phyloP scores from a whole-genome alignment of 2,113 vertebrate genomes.

The Syrmaticus mikado region DNA sequence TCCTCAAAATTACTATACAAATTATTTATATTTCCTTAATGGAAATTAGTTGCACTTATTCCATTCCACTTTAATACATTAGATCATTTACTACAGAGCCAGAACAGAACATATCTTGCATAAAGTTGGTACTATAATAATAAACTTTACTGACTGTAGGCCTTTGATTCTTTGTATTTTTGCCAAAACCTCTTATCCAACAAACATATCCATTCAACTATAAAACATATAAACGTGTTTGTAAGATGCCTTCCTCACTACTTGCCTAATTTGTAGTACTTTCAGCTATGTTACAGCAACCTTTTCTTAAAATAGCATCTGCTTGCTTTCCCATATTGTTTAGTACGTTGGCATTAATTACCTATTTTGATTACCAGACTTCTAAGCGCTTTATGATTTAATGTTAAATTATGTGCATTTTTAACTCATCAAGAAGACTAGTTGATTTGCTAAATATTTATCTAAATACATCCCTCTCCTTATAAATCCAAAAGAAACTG shows the following conservation, averaged over 20 bases:
- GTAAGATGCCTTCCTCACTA: neutral
- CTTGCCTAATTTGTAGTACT: neutral
- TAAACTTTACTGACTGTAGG: neutral
- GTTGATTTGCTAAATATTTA: neutral
- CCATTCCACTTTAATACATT: neutral
- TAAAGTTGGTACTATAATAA: neutral
- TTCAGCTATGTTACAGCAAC: neutral
- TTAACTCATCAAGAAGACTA: neutral
- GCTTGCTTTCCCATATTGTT: neutral
- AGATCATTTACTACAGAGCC: neutral
- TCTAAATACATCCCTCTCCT: neutral
- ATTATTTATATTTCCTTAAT: neutral
- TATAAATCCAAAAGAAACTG: neutral
- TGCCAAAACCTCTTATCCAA: neutral
- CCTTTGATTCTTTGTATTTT: neutral
- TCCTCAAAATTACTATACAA: neutral
- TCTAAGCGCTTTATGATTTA: neutral
- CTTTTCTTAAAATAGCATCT: neutral
- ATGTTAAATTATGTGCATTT: neutral
- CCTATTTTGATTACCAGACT: conserved; percentile 9
- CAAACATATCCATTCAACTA: neutral
- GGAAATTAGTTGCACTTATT: neutral
- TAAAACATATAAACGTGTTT: neutral
- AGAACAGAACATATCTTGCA: neutral
- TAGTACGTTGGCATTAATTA: neutral